Conservation (phyloP, 1,140 invertebrate genomes). For the Leptinotarsa texana region DNA sequence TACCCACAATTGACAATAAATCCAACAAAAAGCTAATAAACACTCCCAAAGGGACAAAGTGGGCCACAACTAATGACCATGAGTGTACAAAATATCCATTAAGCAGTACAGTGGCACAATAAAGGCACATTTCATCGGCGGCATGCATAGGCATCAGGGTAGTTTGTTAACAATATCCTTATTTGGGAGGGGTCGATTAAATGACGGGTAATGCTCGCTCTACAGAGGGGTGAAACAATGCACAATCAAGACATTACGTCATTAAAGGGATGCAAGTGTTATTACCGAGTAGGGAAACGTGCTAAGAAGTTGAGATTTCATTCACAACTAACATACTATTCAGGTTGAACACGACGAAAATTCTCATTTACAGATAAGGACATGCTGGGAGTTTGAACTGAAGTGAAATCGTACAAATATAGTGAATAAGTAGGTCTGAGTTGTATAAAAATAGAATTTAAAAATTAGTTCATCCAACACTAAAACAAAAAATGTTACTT, state of each 20-base stretch:
- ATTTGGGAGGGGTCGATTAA: conserved; percentile 49
- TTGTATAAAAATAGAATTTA: too few species aligned
- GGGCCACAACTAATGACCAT: conserved; percentile 25
- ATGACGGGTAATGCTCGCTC: conserved; percentile 48
- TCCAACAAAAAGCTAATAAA: conserved; percentile 38
- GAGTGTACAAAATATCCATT: conserved; percentile 41
- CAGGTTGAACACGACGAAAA: not conserved
- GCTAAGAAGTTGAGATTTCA: not conserved
- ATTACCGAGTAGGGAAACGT: conserved; percentile 32
- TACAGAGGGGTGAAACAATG: conserved; percentile 49
- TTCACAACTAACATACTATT: not conserved
- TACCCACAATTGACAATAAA: conserved; percentile 33
- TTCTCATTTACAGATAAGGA: too few species aligned
- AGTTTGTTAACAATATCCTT: conserved; percentile 53
- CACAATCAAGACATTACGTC: conserved; percentile 54
- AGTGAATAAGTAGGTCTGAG: too few species aligned
- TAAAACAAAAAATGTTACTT: too few species aligned
- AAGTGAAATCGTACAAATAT: too few species aligned
- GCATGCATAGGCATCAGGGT: conserved; percentile 29
- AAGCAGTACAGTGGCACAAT: conserved; percentile 26
- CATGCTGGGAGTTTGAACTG: too few species aligned
- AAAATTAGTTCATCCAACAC: too few species aligned
- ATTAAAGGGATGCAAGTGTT: conserved; percentile 50
- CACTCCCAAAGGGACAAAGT: conserved; percentile 37
- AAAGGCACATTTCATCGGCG: conserved; percentile 20